phyloP scores from a whole-genome alignment of 1,140 invertebrate species.

The Danaus plexippus region DNA sequence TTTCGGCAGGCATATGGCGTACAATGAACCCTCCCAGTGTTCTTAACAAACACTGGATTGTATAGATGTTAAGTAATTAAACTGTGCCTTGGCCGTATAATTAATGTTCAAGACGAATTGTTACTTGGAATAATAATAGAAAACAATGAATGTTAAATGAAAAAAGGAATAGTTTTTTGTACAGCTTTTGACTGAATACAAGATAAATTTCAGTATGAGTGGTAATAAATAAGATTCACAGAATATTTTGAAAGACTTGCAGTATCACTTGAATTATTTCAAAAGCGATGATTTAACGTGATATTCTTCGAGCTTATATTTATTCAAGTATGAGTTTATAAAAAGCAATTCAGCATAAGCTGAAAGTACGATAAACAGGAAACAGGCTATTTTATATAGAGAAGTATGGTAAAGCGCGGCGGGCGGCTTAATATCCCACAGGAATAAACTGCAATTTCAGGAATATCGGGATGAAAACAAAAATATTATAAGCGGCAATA shows the following conservation, averaged over 20 bases:
- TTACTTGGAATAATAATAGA: conserved; percentile 36
- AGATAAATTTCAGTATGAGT: too few species aligned
- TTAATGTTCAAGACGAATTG: not conserved
- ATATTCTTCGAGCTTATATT: too few species aligned
- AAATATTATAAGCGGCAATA: conserved; percentile 33
- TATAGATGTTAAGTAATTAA: conserved; percentile 37
- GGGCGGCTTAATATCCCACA: conserved; percentile 42
- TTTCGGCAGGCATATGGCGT: conserved; percentile 56
- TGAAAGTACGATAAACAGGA: conserved; percentile 35
- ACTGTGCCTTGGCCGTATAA: conserved; percentile 8
- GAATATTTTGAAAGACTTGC: too few species aligned
- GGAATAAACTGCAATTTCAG: conserved; percentile 44
- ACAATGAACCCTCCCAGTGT: conserved; percentile 40
- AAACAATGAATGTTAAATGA: conserved; percentile 10
- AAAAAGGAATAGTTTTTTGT: too few species aligned
- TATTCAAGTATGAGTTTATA: conserved; percentile 22
- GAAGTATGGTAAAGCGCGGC: conserved; percentile 35
- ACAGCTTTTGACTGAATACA: too few species aligned
- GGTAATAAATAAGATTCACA: too few species aligned
- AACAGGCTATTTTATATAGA: conserved; percentile 34
- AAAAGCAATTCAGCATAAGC: conserved; percentile 39
- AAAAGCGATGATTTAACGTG: too few species aligned
- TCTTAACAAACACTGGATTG: conserved; percentile 41
- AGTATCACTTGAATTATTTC: too few species aligned
- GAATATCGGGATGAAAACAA: conserved; percentile 37